Conservation (phyloP, 2,113 vertebrate species). For the Dermatemys mawii region DNA sequence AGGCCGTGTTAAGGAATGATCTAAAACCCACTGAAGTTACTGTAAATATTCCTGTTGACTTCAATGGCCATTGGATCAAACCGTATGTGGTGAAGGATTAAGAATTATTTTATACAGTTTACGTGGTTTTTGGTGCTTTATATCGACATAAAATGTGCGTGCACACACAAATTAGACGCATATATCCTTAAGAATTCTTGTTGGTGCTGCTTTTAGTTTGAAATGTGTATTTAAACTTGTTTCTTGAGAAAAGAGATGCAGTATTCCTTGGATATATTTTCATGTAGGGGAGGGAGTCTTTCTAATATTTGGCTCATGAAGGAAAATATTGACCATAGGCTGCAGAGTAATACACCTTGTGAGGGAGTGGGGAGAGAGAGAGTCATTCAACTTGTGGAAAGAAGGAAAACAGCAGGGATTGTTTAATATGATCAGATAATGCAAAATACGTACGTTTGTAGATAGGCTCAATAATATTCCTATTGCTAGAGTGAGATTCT, state of each 20-base stretch:
- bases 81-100: too few species aligned
- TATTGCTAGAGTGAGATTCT: background rate
- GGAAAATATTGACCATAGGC: background rate
- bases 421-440: background rate
- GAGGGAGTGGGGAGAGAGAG: background rate
- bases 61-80: too few species aligned
- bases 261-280: background rate
- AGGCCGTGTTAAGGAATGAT: background rate
- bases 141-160: too few species aligned
- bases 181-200: background rate
- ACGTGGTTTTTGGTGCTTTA: background rate
- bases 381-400: background rate
- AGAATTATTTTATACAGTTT: background rate
- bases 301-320: background rate
- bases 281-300: background rate
- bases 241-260: background rate
- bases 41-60: background rate
- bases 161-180: too few species aligned
- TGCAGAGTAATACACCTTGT: background rate
- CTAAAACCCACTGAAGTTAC: too few species aligned
- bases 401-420: background rate
- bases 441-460: background rate
- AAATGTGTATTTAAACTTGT: background rate
- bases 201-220: background rate
- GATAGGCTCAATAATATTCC: background rate